Evolutionary conservation across 2,888 invertebrate genomes (phyloP).

Genomic region (Thera obeliscata): DNA sequence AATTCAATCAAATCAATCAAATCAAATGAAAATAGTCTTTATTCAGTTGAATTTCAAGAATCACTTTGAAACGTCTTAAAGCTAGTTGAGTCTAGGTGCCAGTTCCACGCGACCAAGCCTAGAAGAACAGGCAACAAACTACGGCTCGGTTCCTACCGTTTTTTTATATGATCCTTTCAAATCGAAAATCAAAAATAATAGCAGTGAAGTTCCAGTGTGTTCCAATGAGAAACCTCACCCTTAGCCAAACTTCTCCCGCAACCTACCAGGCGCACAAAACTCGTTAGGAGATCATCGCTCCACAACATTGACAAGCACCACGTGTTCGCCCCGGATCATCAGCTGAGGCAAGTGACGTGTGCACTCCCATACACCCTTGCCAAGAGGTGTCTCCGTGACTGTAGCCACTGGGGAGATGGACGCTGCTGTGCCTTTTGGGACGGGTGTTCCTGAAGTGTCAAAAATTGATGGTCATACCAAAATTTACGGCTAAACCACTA

Average conservation of each 20-base stretch:
- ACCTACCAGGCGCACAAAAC: slow-evolving; percentile 27
- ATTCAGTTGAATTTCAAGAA: too few relatives aligned
- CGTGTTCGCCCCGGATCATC: slow-evolving; percentile 90
- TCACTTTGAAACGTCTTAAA: too few relatives aligned
- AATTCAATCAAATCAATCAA: too few relatives aligned
- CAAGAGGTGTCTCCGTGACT: slow-evolving; percentile 82
- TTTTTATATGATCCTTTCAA: too few relatives aligned
- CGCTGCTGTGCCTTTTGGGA: slow-evolving; percentile 69
- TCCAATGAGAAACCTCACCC: slow-evolving; percentile 1
- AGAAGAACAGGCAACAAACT: too few relatives aligned
- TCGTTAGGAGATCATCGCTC: slow-evolving; percentile 50
- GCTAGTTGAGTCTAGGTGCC: too few relatives aligned
- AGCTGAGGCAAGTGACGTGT: slow-evolving; percentile 87
- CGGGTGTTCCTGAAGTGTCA: slow-evolving; percentile 61
- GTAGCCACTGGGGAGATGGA: slow-evolving; percentile 80
- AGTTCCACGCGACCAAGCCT: too few relatives aligned
- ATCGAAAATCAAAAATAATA: background rate
- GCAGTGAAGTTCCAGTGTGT: background rate
- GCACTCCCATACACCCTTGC: slow-evolving; percentile 87
- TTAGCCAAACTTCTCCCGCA: slow-evolving; percentile 1
- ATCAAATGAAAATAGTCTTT: too few relatives aligned
- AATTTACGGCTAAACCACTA: background rate
- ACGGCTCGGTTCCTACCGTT: too few relatives aligned
- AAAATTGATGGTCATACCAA: background rate
- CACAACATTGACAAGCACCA: slow-evolving; percentile 84